Base-by-base conservation (phyloP, 2,797 vertebrate genomes). In the Alfaro cultratus region DNA sequence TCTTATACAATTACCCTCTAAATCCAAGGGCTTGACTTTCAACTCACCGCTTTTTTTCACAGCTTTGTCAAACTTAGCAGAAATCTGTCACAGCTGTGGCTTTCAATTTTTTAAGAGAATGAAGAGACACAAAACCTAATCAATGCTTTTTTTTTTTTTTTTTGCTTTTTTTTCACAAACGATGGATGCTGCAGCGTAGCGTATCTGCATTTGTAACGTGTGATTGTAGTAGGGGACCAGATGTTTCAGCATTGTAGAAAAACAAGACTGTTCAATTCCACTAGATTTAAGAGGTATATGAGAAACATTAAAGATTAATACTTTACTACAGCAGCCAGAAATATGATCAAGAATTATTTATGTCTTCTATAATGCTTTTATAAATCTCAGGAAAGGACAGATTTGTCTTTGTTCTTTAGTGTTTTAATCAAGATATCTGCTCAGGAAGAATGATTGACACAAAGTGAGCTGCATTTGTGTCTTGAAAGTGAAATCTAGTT, bases 31-130 rank as follows among this genome's bases (percentile, higher is more conserved):
- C 68, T 16, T n/a, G 55, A 49, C 53, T 62, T 31, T 64, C 53
- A 26, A 55, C 77, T 85, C 47, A 2, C 18, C 39, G 31, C 29
- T 78, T 74, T 67, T 8, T 36, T 76, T 74, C 10, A 16, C 12
- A 73, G 55, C 49, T 77, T 77, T 83, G 70, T 49, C 15, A n/a
- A 53, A 47, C 49, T 73, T 60, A 78, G 39, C 57, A 62, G 41
- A 74, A 76, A 57, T 74, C 13, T 64, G 39, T 77, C 73, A 39
- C 74, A 74, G 79, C 80, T 85, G 79, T 46, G 34, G 46, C 49
- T 26, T 60, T 62, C 75, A 57, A 36, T 64, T 34, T 62, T 2
- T 46, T 26, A 43, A 13, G 10, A 36, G 62, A 80, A 77, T 23
- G 12, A 78, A 68, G 51, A 78, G 73, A 71, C 41, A 62, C 76